Conservation (phyloP, 2,888 invertebrate species). For the Callimorpha dominula region DNA sequence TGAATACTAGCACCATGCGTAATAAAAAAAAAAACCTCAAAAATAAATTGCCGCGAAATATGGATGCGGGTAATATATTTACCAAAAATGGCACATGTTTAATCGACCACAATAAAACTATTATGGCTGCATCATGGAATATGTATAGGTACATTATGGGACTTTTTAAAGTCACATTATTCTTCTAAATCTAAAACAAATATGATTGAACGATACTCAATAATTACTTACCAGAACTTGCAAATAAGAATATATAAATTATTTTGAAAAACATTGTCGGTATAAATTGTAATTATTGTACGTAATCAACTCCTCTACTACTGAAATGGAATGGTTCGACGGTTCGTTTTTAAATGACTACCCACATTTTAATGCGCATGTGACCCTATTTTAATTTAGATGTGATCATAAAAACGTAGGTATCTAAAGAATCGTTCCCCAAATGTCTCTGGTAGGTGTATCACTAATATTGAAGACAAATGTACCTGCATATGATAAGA, state of each 20-base stretch:
- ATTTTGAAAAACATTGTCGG: constrained; percentile 38
- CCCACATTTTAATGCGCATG: not conserved
- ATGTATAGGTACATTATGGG: not conserved
- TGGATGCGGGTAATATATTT: not conserved
- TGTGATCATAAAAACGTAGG: not conserved
- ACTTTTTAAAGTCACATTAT: not conserved
- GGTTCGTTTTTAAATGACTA: constrained; percentile 2
- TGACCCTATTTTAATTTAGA: not conserved
- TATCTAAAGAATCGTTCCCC: not conserved
- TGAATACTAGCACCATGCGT: not conserved
- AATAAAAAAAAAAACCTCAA: too few relatives aligned
- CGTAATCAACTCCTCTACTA: too few relatives aligned
- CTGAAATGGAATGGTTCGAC: not conserved
- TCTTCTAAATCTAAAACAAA: not conserved
- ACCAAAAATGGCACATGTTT: not conserved
- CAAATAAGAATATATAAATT: constrained; percentile 37
- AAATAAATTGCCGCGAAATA: not conserved
- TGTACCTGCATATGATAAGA: not conserved
- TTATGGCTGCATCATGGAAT: not conserved
- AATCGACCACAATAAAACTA: not conserved
- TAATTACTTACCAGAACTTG: constrained; percentile 39
- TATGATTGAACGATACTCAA: not conserved
- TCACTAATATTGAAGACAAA: not conserved
- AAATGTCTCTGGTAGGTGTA: not conserved
- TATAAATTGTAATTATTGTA: not conserved